Conservation (phyloP, 1,140 invertebrate species). For the Papilio polytes region DNA sequence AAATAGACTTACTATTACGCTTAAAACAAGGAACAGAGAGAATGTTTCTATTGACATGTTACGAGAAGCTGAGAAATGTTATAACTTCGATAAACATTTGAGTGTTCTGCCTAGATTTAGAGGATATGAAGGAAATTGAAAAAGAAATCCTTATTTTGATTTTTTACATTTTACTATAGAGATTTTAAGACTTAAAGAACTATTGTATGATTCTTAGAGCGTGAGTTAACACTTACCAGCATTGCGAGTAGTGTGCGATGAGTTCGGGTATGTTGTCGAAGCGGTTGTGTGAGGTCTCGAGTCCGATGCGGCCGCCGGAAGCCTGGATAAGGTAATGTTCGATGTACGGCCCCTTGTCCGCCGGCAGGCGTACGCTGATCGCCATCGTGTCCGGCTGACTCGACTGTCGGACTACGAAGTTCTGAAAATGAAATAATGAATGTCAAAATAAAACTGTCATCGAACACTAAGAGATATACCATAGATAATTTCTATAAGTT, state of each 20-base stretch:
- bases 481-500: neutral
- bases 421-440: constrained; percentile 84
- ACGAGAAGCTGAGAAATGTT: constrained; percentile 3
- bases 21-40: neutral
- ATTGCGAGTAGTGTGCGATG: constrained; percentile 96
- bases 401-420: constrained; percentile 97
- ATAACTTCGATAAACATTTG: neutral
- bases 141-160: no score
- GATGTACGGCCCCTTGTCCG: constrained; percentile 94
- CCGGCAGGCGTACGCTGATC: constrained; percentile 94
- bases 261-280: constrained; percentile 96
- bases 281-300: constrained; percentile 96
- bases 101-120: neutral
- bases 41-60: neutral
- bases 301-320: constrained; percentile 89
- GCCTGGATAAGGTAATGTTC: constrained; percentile 98
- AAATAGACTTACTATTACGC: constrained; percentile 2
- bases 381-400: constrained; percentile 97
- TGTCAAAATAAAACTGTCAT: constrained; percentile 37
- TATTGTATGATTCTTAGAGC: no score
- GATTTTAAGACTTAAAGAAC: no score
- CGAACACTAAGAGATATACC: neutral
- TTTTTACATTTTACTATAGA: no score
- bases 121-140: no score
- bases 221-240: constrained; percentile 88